A percentile compares a stretch with the other conserved stretches of the same genome.
Evolutionary conservation across 2,113 vertebrate species (phyloP).

Genomic region (Pipra filicauda): DNA sequence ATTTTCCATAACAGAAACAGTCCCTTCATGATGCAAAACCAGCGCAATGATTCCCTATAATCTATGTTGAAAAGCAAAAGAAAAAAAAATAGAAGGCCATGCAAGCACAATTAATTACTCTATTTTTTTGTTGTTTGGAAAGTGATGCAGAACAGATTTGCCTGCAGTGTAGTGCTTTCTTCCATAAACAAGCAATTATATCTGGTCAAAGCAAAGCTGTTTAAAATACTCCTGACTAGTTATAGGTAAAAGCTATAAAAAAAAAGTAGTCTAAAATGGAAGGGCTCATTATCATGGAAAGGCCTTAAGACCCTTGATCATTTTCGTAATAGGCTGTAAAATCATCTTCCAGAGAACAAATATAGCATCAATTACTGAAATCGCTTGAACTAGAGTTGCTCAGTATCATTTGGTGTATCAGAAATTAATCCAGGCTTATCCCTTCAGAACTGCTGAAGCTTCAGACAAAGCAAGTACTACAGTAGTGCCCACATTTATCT

Average conservation of each 20-base stretch:
- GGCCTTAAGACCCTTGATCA: background rate
- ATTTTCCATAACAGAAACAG: background rate
- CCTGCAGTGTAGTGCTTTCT: background rate
- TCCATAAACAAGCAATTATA: background rate
- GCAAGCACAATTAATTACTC: background rate
- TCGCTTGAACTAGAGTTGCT: background rate
- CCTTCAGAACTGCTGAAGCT: background rate
- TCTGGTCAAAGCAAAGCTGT: background rate
- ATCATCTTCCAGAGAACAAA: background rate
- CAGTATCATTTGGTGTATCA: background rate
- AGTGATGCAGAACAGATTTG: background rate
- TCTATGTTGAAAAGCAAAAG: background rate
- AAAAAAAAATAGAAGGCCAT: background rate
- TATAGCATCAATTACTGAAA: background rate
- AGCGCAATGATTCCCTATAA: background rate
- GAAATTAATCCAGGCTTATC: background rate
- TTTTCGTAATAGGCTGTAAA: background rate
- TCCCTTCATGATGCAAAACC: background rate
- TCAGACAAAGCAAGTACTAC: background rate
- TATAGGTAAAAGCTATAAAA: background rate
- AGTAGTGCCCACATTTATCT: background rate
- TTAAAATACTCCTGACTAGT: background rate
- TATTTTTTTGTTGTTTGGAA: background rate
- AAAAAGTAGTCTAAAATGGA: background rate
- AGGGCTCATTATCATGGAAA: background rate